Evolutionary conservation across 2,888 invertebrate species (phyloP), one percentile per base, ranked within the genome.

Genomic region (Ophioninae sp.): DNA sequence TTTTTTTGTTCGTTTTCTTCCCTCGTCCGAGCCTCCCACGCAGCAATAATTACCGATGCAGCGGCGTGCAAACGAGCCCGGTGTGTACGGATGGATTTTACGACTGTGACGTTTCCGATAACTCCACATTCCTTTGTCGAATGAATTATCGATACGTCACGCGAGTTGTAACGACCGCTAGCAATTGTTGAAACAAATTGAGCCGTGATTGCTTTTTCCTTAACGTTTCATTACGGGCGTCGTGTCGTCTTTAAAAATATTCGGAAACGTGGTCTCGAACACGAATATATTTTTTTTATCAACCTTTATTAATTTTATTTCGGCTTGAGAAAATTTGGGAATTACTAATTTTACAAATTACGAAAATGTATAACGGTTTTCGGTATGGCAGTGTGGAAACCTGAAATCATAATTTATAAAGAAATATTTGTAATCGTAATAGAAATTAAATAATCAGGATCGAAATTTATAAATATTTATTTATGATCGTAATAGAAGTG

Each of bases 41-140:
- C 65, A 30, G 56, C 65, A 75, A 65, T 75, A 75, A 75, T 75
- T 56, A 65, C 37, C 20, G 23, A 75, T 75, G 64, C 56, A 63
- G 7, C 41, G 5, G n/a, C 44, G 44, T 63, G n/a, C n/a, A 73
- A 63, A 63, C 73, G 44, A 63, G 63, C 23, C 44, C n/a, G 9
- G 30, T 6, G n/a, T 37, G 30, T 9, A 69, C 10, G 37, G 17
- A 17, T 7, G 17, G 44, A 22, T 68, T 13, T 17, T n/a, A 65
- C 20, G n/a, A 39, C 7, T 65, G 20, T 65, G 65, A 65, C 65
- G 30, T 65, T 65, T n/a, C 3, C n/a, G 2, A 39, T 39, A 20
- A 39, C 7, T 39, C 9, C 8, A 41, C n/a, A 20, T 39, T 64
- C 51, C 51, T 39, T 64, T 37, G 8, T 5, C 64, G 17, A 51